Base-by-base conservation (phyloP, 2,797 vertebrate species). In the Gambelia wislizenii region DNA sequence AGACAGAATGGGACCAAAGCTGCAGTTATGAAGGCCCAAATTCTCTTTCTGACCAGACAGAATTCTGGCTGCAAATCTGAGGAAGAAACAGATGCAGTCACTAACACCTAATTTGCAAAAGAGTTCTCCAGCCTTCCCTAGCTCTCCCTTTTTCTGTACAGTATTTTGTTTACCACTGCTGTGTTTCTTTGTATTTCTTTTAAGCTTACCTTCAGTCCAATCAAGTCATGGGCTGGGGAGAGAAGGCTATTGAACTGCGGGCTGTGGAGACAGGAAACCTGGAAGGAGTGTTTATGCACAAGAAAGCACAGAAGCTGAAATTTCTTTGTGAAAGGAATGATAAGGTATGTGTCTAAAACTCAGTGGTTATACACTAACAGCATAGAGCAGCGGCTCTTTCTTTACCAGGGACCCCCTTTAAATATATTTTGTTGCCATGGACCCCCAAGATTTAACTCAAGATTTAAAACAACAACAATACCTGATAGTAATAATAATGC, bases 221-320 rank as follows among this genome's bases (percentile, higher is more conserved):
- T 95, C 97, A 99, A 95, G 98, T 99, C 93, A 99, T 99, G 98
- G 99, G 98, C 85, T 99, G 98, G 98, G 98, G 98, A 84, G 98
- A 99, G 89, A 99, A 98, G 94, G 98, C 98, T 0, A 98, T 99
- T 72, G 99, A 99, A 94, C 97, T 98, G 56, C 97, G 98, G 22
- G 98, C 98, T 27, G 98, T 97, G 72, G 98, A 97, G 92, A 98
- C 98, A 0, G 98, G 97, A 25, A 97, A 97, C 92, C 97, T 99
- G 92, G 98, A 99, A 95, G 98, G 97, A 84, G 98, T 99, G 76
- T 98, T 99, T 94, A 98, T 99, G 98, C 98, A 98, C 97, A 99
- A 98, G 93, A 98, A 98, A 94, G 98, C 98, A 76, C 98, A 99
- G 96, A 99, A 98, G 90, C 97, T 99, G 91, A 99, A 99, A 97